These are phyloP conservation scores for Centruroides sculpturatus DNA, from an alignment of 1,140 invertebrate species.

Conservation along the genomic window DNA sequence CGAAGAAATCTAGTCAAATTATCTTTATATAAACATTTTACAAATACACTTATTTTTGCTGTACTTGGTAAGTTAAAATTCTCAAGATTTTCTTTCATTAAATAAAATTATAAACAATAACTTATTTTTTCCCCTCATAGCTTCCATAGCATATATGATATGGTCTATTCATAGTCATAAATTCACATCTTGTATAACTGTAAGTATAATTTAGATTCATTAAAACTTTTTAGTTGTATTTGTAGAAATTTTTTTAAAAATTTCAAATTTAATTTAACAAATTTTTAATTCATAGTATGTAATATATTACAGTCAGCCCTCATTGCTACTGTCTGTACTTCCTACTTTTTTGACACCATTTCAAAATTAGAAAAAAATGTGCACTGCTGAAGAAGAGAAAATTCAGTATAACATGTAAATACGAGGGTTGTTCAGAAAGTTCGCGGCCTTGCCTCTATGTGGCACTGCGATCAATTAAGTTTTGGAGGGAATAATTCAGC, in stretches of 20 bases:
- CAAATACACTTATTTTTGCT: slow-evolving; percentile 78
- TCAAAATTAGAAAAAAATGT: neutral
- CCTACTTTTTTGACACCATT: neutral
- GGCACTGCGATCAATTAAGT: no score
- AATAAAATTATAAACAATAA: neutral
- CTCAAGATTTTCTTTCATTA: slow-evolving; percentile 6
- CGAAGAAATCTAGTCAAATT: slow-evolving; percentile 74
- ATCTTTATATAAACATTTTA: slow-evolving; percentile 80
- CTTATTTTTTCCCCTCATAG: slow-evolving; percentile 20
- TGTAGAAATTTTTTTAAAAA: no score
- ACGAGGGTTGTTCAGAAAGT: no score
- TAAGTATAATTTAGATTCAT: slow-evolving; percentile 32
- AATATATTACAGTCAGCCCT: no score
- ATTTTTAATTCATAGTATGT: no score
- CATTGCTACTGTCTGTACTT: no score
- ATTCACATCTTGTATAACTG: slow-evolving; percentile 48
- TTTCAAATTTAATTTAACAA: no score
- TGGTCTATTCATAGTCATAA: slow-evolving; percentile 72
- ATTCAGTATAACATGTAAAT: no score
- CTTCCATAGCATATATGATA: slow-evolving; percentile 79
- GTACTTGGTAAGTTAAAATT: slow-evolving; percentile 41
- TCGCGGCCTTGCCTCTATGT: no score
- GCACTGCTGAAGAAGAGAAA: no score
- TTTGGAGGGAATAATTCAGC: no score
- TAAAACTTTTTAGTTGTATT: no score